Conservation (phyloP, 2,888 invertebrate genomes). For the Cyrtodaria siliqua region DNA sequence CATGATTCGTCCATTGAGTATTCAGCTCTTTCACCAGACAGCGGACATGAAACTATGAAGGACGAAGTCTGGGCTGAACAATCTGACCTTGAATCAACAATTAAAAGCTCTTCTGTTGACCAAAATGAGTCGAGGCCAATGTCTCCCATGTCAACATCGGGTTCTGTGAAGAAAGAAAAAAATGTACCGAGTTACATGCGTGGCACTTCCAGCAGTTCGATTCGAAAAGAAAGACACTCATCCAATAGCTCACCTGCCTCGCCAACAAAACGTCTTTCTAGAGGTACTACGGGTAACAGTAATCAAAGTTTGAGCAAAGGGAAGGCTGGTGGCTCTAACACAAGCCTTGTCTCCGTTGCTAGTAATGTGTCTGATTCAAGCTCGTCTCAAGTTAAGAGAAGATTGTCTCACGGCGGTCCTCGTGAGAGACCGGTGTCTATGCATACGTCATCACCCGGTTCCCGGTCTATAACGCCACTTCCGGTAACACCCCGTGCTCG, state of each 20-base stretch:
- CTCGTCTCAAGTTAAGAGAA: constrained; percentile 37
- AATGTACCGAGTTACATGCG: constrained; percentile 79
- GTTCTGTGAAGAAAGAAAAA: constrained; percentile 61
- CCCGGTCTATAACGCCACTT: constrained; percentile 66
- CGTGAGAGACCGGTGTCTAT: constrained; percentile 57
- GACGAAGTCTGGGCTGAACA: constrained; percentile 76
- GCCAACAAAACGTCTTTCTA: constrained; percentile 37
- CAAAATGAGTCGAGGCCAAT: constrained; percentile 46
- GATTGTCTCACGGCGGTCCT: constrained; percentile 47
- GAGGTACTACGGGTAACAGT: constrained; percentile 35
- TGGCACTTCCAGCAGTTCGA: constrained; percentile 71
- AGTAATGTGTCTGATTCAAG: constrained; percentile 68
- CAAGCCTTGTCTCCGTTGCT: constrained; percentile 65
- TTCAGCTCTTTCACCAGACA: constrained; percentile 73
- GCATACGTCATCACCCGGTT: constrained; percentile 58
- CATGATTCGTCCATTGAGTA: constrained; percentile 72
- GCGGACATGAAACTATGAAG: constrained; percentile 75
- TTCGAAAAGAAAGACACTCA: constrained; percentile 19
- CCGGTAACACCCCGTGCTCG: constrained; percentile 52
- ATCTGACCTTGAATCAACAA: constrained; percentile 58
- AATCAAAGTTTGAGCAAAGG: constrained; percentile 63
- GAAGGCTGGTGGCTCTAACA: constrained; percentile 65
- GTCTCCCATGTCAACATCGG: constrained; percentile 40
- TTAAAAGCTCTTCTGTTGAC: constrained; percentile 38
- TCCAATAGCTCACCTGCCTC: constrained; percentile 8